These are phyloP conservation scores for Heterocephalus glaber DNA, from an alignment of 2,113 vertebrate genomes.

Conservation along the genomic window DNA sequence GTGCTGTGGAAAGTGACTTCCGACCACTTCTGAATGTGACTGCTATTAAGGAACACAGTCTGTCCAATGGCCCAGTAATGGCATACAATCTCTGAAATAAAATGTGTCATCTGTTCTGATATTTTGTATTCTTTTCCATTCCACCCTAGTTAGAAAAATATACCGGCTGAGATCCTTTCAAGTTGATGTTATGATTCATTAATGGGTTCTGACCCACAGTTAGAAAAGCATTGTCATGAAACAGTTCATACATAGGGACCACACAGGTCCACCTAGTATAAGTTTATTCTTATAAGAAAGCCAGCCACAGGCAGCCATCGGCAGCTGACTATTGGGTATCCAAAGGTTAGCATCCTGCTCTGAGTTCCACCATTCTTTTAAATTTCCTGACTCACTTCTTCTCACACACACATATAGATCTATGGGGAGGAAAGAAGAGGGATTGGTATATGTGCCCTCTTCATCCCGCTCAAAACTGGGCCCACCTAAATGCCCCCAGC, in stretches of 20 bases:
- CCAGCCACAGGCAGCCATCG: neutral
- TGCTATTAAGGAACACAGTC: neutral
- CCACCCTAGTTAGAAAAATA: constrained; percentile 5
- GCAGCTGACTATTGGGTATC: neutral
- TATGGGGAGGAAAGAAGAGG: neutral
- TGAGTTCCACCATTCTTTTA: neutral
- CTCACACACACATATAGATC: neutral
- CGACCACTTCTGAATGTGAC: neutral
- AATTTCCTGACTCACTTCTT: neutral
- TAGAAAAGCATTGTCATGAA: constrained; percentile 14
- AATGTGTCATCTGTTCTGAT: neutral
- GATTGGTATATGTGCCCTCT: neutral
- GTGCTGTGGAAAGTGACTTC: neutral
- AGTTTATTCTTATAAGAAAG: neutral
- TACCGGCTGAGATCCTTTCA: neutral
- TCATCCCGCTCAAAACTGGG: neutral
- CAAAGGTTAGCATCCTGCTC: neutral
- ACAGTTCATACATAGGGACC: neutral
- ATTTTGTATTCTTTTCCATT: neutral
- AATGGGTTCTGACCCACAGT: neutral
- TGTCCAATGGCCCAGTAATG: neutral
- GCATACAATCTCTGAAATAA: neutral
- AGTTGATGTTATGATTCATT: neutral
- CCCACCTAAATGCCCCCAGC: neutral
- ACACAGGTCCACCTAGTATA: neutral